Evolutionary conservation across 2,113 vertebrate genomes (phyloP).

Genomic region (Vicugna pacos): DNA sequence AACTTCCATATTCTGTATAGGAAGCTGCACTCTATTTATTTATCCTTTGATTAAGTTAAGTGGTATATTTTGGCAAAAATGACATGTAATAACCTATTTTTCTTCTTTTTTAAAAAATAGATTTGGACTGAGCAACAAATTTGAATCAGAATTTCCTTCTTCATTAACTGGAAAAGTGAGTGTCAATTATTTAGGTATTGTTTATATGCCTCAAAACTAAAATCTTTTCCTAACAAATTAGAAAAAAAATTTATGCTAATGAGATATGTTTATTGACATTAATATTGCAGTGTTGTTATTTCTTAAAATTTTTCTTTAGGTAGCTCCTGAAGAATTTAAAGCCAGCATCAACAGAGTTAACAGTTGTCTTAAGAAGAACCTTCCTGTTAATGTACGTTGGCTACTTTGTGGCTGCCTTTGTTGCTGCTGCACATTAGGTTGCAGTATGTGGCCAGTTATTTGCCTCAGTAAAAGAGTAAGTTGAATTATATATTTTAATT

Average conservation of each 20-base stretch:
- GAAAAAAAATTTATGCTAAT: background rate
- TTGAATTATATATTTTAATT: constrained; percentile 73
- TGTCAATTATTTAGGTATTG: constrained; percentile 45
- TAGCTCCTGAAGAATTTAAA: constrained; percentile 99
- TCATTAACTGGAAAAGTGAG: constrained; percentile 99
- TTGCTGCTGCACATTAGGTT: constrained; percentile 99
- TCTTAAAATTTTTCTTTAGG: constrained; percentile 85
- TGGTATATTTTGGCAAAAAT: background rate
- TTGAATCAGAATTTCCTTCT: constrained; percentile 99
- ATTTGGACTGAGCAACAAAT: constrained; percentile 99
- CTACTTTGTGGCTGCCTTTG: constrained; percentile 98
- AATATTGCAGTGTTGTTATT: constrained; percentile 46
- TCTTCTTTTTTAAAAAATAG: constrained; percentile 85
- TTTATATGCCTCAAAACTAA: constrained; percentile 54
- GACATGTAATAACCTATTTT: constrained; percentile 51
- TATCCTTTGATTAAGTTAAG: constrained; percentile 51
- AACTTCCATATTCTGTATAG: background rate
- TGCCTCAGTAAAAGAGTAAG: constrained; percentile 99
- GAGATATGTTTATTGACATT: constrained; percentile 43
- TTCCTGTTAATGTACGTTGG: constrained; percentile 98
- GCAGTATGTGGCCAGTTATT: constrained; percentile 99
- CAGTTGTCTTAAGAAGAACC: constrained; percentile 97
- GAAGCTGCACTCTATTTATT: background rate
- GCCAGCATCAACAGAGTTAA: constrained; percentile 98
- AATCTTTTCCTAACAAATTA: constrained; percentile 58